These are phyloP conservation scores for Torymus aiolomorphi DNA, from an alignment of 2,888 invertebrate species.

Conservation along the genomic window DNA sequence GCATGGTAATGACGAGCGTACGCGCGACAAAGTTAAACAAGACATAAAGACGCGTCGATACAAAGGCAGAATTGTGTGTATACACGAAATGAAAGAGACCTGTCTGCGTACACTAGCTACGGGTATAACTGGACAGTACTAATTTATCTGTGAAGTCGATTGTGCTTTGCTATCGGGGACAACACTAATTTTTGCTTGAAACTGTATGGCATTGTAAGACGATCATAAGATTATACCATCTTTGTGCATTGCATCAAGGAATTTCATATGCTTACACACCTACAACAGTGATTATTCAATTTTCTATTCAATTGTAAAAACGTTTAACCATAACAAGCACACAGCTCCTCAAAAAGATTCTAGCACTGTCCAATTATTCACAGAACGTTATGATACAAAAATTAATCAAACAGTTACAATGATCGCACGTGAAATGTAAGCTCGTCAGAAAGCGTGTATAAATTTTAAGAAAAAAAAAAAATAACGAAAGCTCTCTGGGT, in stretches of 20 bases:
- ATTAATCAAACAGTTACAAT: conserved; percentile 27
- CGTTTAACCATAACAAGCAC: not conserved
- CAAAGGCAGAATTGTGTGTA: conserved; percentile 19
- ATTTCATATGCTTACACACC: too few species aligned
- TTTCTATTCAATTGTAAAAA: too few species aligned
- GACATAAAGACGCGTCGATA: conserved; percentile 29
- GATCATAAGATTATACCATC: too few species aligned
- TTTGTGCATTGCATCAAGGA: too few species aligned
- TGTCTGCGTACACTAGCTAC: not conserved
- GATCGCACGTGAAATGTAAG: not conserved
- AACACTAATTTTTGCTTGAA: too few species aligned
- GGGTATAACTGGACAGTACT: conserved; percentile 26
- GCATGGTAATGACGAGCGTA: not conserved
- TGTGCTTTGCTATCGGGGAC: not conserved
- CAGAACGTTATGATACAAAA: conserved; percentile 6
- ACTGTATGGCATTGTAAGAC: too few species aligned
- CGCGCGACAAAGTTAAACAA: conserved; percentile 17
- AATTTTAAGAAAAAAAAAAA: conserved; percentile 6
- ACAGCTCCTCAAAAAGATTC: conserved; percentile 1
- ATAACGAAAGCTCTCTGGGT: conserved; percentile 35
- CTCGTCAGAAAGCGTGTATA: not conserved
- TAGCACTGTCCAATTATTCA: conserved; percentile 45
- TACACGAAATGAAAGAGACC: conserved; percentile 2
- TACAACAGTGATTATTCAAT: too few species aligned
- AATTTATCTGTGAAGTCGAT: conserved; percentile 6